Evolutionary conservation across 2,113 vertebrate genomes (phyloP).

Genomic region (Elanoides forficatus): DNA sequence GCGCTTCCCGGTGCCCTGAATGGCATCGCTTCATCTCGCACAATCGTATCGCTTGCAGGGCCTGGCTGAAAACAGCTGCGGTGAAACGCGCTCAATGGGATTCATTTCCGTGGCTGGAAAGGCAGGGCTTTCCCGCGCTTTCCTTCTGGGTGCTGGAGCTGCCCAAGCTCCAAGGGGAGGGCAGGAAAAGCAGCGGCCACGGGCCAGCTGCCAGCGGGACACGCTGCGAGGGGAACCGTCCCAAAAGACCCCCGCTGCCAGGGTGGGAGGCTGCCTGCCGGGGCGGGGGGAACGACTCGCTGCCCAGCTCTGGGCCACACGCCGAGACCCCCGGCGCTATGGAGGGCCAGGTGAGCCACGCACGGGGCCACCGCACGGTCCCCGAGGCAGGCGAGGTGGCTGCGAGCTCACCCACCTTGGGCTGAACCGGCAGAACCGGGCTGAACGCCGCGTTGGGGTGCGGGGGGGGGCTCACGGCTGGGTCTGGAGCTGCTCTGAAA

Average conservation of each 20-base stretch:
- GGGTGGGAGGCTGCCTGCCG: background rate
- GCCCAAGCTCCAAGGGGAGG: background rate
- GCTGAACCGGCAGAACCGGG: fast-evolving
- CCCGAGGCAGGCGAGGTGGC: background rate
- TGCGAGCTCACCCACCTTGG: no score
- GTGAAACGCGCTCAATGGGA: background rate
- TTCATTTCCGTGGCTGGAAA: background rate
- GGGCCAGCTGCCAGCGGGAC: background rate
- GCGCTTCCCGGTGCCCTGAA: background rate
- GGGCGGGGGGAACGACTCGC: fast-evolving
- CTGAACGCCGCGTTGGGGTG: fast-evolving
- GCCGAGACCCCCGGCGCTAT: fast-evolving
- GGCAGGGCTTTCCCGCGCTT: background rate
- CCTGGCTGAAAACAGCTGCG: background rate
- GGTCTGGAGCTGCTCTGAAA: background rate
- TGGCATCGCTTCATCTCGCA: background rate
- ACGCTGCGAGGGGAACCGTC: fast-evolving
- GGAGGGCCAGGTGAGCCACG: background rate
- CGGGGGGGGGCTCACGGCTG: background rate
- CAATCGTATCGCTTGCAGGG: background rate
- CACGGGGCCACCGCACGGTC: fast-evolving
- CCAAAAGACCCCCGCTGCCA: background rate
- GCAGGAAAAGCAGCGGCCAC: background rate
- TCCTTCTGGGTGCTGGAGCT: background rate
- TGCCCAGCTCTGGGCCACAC: background rate